A percentile compares a stretch with the other conserved stretches of the same genome.
phyloP scores from a whole-genome alignment of 2,797 vertebrate genomes.

The Brachymystax lenok region DNA sequence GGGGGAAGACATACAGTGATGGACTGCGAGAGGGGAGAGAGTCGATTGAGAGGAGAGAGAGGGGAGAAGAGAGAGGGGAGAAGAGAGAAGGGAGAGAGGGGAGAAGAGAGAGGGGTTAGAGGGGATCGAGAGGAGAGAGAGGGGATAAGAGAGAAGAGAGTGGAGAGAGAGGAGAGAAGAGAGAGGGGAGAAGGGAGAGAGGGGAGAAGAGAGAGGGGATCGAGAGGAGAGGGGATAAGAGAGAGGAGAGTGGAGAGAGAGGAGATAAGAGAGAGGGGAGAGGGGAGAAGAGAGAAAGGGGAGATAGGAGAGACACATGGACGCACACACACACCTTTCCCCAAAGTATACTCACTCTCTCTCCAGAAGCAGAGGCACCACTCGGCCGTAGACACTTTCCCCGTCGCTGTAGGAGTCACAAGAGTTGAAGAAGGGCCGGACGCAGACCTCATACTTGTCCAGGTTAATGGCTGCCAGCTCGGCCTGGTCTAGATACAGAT shows the following conservation, averaged over 20 bases:
- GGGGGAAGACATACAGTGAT: conserved; percentile 56
- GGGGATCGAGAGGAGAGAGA: too few species aligned
- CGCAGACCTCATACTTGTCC: conserved; percentile 98
- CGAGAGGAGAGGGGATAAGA: fast-evolving
- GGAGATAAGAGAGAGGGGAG: fast-evolving
- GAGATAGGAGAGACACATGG: neutral
- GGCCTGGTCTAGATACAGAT: conserved; percentile 90
- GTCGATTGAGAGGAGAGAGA: conserved; percentile 19
- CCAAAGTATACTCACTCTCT: conserved; percentile 85
- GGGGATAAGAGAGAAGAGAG: too few species aligned
- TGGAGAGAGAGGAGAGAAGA: fast-evolving
- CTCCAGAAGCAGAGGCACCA: conserved; percentile 99
- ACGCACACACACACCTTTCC: conserved; percentile 1
- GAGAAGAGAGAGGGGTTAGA: too few species aligned
- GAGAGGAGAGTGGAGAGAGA: fast-evolving
- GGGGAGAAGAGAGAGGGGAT: too few species aligned
- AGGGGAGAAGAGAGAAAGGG: neutral
- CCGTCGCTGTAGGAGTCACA: conserved; percentile 94
- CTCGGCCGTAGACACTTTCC: conserved; percentile 89
- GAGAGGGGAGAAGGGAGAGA: too few species aligned
- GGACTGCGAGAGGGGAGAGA: conserved; percentile 37
- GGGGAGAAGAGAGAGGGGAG: neutral
- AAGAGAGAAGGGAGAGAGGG: too few species aligned
- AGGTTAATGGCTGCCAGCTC: conserved; percentile 95
- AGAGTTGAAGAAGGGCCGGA: conserved; percentile 98